Evolutionary conservation across 2,888 invertebrate genomes (phyloP), one percentile per base, ranked within the genome.

Genomic region (Parthenolecanium corni): DNA sequence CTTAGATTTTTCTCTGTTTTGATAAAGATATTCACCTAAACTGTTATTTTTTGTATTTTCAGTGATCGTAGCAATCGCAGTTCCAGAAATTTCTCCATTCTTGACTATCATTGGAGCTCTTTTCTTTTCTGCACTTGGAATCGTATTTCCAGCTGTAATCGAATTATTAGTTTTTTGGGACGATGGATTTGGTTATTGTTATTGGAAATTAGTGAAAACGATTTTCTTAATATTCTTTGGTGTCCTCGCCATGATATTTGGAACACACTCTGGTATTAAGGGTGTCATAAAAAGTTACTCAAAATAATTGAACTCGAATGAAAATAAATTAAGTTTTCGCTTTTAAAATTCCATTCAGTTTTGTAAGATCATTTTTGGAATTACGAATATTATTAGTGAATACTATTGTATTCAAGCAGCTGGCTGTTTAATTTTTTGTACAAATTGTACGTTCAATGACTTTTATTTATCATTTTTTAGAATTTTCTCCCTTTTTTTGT

Each of bases 81-180:
- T 94, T 21, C 94, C 94, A 0, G 84, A 85, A 53, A 88, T 95
- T 67, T 85, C 82, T 11, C 88, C 94, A 0, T 89, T 95, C 72
- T 90, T 95, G 74, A 86, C 88, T 9, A 79, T 95, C 52, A 91
- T 95, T 67, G 95, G 95, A 67, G 92, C 94, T 49, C 85, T 95
- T 71, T 92, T 91, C 72, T 91, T 92, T 73, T 91, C 93, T 9
- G 84, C 91, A 67, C 80, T 95, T 20, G 94, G 94, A 16, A 82
- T 95, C 36, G 82, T 94, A 62, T 83, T 89, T 56, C 95, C 95
- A 1, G 88, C 82, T 1, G 77, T 87, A 64, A 85, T 95, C 66
- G 92, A 94, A 76, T 79, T 87, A 4, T 78, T 92, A 66, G 89
- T 89, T 0, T 88, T 81, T 73, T 91, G 91, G 89, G 84, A 89